Evolutionary conservation across 1,140 invertebrate species (phyloP).

Genomic region (Anthonomus grandis): DNA sequence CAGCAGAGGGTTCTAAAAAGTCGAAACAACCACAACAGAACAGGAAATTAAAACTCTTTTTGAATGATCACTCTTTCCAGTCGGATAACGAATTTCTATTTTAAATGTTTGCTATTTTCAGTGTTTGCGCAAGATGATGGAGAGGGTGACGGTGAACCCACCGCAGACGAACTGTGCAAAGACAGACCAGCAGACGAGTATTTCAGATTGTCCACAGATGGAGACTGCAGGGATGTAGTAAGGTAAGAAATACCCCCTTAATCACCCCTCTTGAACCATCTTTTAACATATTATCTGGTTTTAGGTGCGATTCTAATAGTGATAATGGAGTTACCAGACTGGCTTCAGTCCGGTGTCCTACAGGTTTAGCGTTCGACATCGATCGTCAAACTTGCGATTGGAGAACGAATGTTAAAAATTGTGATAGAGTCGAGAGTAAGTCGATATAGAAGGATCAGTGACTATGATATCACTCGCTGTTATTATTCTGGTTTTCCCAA

Average conservation of each 20-base stretch:
- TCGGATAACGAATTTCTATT: too few species aligned
- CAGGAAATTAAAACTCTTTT: too few species aligned
- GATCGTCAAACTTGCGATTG: slow-evolving; percentile 93
- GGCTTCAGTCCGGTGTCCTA: slow-evolving; percentile 82
- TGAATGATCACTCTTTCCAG: too few species aligned
- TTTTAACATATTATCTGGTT: neutral
- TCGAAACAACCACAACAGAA: too few species aligned
- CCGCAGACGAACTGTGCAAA: slow-evolving; percentile 79
- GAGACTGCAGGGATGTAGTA: slow-evolving; percentile 88
- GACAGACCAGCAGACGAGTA: slow-evolving; percentile 85
- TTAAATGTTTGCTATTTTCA: too few species aligned
- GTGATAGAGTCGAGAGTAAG: slow-evolving; percentile 91
- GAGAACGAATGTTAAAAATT: slow-evolving; percentile 94
- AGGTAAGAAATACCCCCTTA: slow-evolving; percentile 56
- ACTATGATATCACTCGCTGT: slow-evolving; percentile 22
- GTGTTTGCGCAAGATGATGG: slow-evolving; percentile 61
- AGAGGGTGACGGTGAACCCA: slow-evolving; percentile 61
- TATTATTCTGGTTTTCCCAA: too few species aligned
- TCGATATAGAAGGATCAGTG: slow-evolving; percentile 50
- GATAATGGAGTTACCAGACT: slow-evolving; percentile 81
- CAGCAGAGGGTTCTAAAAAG: too few species aligned
- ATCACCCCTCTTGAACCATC: neutral
- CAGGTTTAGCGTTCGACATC: slow-evolving; percentile 90
- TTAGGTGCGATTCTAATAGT: slow-evolving; percentile 85
- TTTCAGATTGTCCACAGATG: slow-evolving; percentile 78